These are phyloP conservation scores for Sebastes elongatus DNA, from an alignment of 2,797 vertebrate species.

Conservation along the genomic window DNA sequence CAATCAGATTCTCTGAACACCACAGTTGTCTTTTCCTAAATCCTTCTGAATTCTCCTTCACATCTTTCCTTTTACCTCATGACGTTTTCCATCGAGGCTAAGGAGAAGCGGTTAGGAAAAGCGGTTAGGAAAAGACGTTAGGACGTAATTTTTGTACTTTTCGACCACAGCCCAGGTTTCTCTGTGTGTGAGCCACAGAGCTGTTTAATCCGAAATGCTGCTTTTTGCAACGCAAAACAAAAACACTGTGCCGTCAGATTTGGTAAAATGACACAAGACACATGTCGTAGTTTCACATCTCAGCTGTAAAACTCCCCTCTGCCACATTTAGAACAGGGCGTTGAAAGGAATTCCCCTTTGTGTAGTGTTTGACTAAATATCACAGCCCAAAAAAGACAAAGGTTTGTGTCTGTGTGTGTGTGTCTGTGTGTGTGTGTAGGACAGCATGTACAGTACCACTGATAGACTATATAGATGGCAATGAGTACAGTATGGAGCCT, in stretches of 20 bases:
- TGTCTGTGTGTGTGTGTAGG: conserved; percentile 82
- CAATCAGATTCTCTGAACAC: no score
- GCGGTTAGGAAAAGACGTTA: no score
- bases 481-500: conserved; percentile 97
- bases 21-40: no score
- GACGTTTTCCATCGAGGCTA: no score
- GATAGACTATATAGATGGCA: conserved; percentile 99
- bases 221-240: background rate
- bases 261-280: background rate
- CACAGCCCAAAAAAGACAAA: background rate
- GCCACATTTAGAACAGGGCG: background rate
- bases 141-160: no score
- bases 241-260: background rate
- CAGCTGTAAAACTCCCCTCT: background rate
- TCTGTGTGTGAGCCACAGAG: background rate
- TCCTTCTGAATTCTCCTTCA: no score
- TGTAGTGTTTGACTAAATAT: background rate
- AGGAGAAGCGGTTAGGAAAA: no score
- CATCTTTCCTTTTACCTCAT: no score
- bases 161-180: background rate
- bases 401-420: background rate
- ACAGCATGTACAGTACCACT: conserved; percentile 97
- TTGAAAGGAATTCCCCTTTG: background rate
- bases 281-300: background rate
- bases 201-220: background rate